Evolutionary conservation across 2,888 invertebrate species (phyloP), one percentile per base, ranked within the genome.

Genomic region (Ichneumoninae sp.): DNA sequence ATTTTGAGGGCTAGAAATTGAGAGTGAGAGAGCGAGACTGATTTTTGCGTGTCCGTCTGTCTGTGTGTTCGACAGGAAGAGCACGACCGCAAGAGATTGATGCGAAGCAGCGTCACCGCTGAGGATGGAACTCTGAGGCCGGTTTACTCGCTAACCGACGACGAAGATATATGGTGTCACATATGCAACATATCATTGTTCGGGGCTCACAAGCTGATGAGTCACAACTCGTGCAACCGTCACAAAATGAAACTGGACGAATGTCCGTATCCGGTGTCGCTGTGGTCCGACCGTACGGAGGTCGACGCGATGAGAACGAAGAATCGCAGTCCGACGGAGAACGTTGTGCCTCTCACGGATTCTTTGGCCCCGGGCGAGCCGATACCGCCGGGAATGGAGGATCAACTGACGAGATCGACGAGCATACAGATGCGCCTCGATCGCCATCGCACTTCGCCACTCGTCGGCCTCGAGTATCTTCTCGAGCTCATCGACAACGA

Each of bases 391-490:
- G 96, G 96, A 1, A 96, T 96, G 93, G 96, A 96, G 91, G 96
- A 95, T 87, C 95, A 96, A 88, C 93, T 96, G 10, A 94, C 91
- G 78, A 89, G 92, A 83, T 87, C 89, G 68, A 92, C 94, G 0
- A 91, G 94, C 60, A 94, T 95, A 76, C 95, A 95, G 88, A 92
- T 94, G 66, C 93, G 94, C 62, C 92, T 96, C 60, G 96, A 95
- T 92, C 93, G 94, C 30, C 95, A 94, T 88, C 94, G 94, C 82
- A 94, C 94, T 47, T 94, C 94, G 6, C 95, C 95, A 0, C 91
- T 95, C 8, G 93, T 97, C 78, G 97, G 97, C n/a, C 92, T 97
- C 80, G 97, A 97, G 93, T 98, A 97, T 93, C 94, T 97, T 69
- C 93, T 97, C 65, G 97, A 97, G 93, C 93, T 97, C 88, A 95